Base-by-base conservation (phyloP, 2,888 invertebrate species). In the Hofmannophila pseudospretella region DNA sequence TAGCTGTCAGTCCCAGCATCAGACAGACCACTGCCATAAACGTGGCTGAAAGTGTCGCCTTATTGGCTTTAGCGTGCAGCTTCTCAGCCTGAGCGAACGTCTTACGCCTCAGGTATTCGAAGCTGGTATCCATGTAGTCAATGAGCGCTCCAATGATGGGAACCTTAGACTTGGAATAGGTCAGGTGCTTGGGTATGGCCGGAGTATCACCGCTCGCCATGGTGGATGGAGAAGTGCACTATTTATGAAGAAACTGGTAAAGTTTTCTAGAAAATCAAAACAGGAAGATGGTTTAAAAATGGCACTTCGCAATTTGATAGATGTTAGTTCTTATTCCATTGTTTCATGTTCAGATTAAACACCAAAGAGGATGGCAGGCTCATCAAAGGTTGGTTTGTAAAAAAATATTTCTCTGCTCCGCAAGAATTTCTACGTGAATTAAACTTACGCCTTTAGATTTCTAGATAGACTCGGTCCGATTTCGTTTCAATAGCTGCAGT, bases 91-190 rank as follows among this genome's bases (percentile, higher is more conserved):
- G 60, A 1, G 56, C 40, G 7, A 80, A 74, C 0, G 67, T 68
- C 38, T 63, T 71, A 1, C 32, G 46, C 4, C 60, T 47, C 7
- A 84, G 11, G 38, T 78, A 86, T 10, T 72, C 63, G 0, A 73
- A 3, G 23, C 73, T 82, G 0, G 73, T 77, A 0, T 67, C 67
- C 2, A 84, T 38, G 25, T 82, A 85, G 44, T 86, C 86, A 1
- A 85, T 56, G 0, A 85, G 36, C 0, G 76, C 76, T 0, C 85
- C 84, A 0, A 86, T 22, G 1, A 82, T 1, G 0, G 85, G 85
- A 1, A 80, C 54, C 12, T 44, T 60, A 0, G 74, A 82, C 35
- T 66, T 68, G 0, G 79, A 69, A 46, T 67, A 85, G 0, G 79
- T 73, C 64, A 79, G 63, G 39, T 69, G 60, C 10, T 70, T 71